Base-by-base conservation (phyloP, 2,888 invertebrate species). In the Harmothoe impar region DNA sequence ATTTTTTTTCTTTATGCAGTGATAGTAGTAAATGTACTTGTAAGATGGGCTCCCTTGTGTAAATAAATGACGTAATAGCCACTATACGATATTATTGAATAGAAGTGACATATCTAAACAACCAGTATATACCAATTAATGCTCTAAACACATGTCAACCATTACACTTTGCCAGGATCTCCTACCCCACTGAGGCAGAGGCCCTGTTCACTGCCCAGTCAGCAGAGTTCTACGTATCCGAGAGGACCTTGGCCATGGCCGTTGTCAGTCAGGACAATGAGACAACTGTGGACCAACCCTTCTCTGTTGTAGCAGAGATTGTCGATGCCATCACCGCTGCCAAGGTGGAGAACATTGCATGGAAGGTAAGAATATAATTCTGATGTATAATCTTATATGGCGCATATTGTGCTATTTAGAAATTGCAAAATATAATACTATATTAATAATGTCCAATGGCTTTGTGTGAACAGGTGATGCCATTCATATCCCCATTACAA, bases 351-450 rank as follows among this genome's bases (percentile, higher is more conserved):
- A 89, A 91, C 35, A 89, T 91, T 54, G 89, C 35, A 31, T 91
- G 89, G 89, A 91, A 81, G 85, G 91, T 91, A 31, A 43, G 91
- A 43, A 43, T 7, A 43, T 43, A n/a, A n/a, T n/a, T n/a, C n/a
- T n/a, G n/a, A n/a, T n/a, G n/a, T n/a, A n/a, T n/a, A n/a, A n/a
- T n/a, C n/a, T n/a, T n/a, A n/a, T n/a, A n/a, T n/a, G n/a, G n/a
- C n/a, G n/a, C n/a, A n/a, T n/a, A n/a, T n/a, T n/a, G n/a, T n/a
- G n/a, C n/a, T n/a, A n/a, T n/a, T n/a, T n/a, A n/a, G n/a, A n/a
- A n/a, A n/a, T n/a, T n/a, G n/a, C n/a, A n/a, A n/a, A n/a, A n/a
- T n/a, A n/a, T n/a, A n/a, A n/a, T n/a, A n/a, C n/a, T n/a, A n/a
- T n/a, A n/a, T n/a, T n/a, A n/a, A n/a, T n/a, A n/a, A n/a, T n/a